Base-by-base conservation (phyloP, 64 coral and sea anemone species). In the Actinia tenebrosa region DNA sequence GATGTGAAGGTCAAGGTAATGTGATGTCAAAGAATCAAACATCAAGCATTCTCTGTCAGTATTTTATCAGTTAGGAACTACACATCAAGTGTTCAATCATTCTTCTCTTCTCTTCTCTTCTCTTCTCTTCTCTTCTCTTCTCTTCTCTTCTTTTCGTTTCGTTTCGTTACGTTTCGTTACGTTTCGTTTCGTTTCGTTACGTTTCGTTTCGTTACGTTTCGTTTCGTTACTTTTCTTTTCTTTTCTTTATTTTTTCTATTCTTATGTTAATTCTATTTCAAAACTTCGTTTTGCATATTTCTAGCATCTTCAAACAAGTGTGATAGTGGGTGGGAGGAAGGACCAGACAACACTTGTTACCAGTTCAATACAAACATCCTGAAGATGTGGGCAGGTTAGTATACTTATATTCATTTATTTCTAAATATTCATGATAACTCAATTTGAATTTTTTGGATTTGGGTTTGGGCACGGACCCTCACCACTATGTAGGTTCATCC, bases 301-400 rank as follows among this genome's bases (percentile, higher is more conserved):
- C 2, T 3, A 60, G 87, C 83, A 46, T 86, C 61, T 55, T 95
- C 87, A 25, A 80, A 46, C 60, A 95, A 95, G 43, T 95, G 94
- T 79, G 94, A 77, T 42, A 10, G 60, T 53, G 90, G 90, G 25
- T 95, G 94, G 94, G 94, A 95, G 42, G 71, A 87, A 42, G 89
- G 89, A 91, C 78, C 85, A 50, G 88, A 95, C 80, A 86, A 87
- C 23, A 95, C 90, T 15, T 95, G 94, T 60, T 95, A 95, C 77
- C 94, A 95, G 84, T 85, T 95, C 13, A 95, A 95, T 42, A 83
- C 87, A 61, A 69, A 91, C 86, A 84, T 89, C 17, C 16, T 81
- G 53, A 95, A 95, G 42, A 71, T 95, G 4, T 95, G 94, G 94
- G 81, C 94, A 92, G 94, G 94, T 95, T 53, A 87, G 78, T 75